Base-by-base conservation (phyloP, 2,797 vertebrate species). In the Ciconia nigra region DNA sequence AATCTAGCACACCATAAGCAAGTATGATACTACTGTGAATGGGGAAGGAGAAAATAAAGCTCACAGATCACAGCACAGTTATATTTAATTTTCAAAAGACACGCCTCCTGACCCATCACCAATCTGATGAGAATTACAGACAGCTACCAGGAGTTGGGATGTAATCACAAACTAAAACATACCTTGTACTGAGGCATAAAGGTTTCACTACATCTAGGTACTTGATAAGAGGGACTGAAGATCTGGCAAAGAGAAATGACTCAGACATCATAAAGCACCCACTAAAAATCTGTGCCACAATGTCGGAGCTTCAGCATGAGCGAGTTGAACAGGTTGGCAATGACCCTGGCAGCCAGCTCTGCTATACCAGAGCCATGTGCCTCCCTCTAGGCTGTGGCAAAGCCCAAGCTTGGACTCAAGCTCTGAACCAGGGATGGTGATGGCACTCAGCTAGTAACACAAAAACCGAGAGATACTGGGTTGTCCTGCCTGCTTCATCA, bases 21-120 rank as follows among this genome's bases (percentile, higher is more conserved):
- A 61, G 25, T 5, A 31, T 9, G 15, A 49, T 6, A 54, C 54
- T 21, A 13, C 51, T 15, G 13, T 11, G 70, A 73, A 81, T 9
- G 22, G 19, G 57, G 42, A 47, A 71, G 44, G 35, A 86, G 22
- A 44, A 87, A 85, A 73, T 29, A 58, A 46, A 55, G 57, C n/a
- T 59, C 42, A 35, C n/a, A 71, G 39, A 18, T 3, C 18, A 51
- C 49, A 84, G 57, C 37, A 47, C 13, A 65, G 41, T 15, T 16
- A 24, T 9, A 31, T 17, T 5, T 37, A 6, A 25, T 61, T 69
- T 66, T 42, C 35, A 20, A 31, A 83, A 41, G 31, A 35, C 1
- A 0, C 0, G 0, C 25, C 39, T 77, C 72, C 39, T 37, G 44
- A 31, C 29, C 51, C 35, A 49, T 5, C 33, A 15, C 3, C 15